phyloP scores from a whole-genome alignment of 2,888 invertebrate genomes.

The Chrysolina oricalcia region DNA sequence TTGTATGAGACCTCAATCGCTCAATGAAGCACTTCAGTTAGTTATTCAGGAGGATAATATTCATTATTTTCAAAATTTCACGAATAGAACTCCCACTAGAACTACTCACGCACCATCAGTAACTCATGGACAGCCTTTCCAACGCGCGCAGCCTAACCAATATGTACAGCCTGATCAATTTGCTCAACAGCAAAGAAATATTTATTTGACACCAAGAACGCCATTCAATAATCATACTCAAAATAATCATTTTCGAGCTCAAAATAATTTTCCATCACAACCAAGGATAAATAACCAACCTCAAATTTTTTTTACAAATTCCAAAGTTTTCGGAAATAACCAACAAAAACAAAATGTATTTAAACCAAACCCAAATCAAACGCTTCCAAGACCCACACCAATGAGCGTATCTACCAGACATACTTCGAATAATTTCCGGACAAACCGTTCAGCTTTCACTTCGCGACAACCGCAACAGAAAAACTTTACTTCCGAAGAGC shows the following conservation, averaged over 20 bases:
- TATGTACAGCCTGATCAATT: neutral
- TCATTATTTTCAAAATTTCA: slow-evolving; percentile 30
- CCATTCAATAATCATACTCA: slow-evolving; percentile 11
- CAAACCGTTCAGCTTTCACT: neutral
- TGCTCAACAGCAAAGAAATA: neutral
- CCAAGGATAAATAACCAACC: neutral
- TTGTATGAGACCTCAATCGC: slow-evolving; percentile 29
- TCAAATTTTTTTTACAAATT: neutral
- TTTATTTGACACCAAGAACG: neutral
- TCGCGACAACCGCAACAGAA: neutral
- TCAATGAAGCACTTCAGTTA: slow-evolving; percentile 26
- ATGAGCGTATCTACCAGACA: slow-evolving; percentile 6
- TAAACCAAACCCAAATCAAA: slow-evolving; percentile 23
- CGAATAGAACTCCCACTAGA: neutral
- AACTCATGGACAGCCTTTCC: neutral
- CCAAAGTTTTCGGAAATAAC: neutral
- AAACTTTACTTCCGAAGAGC: neutral
- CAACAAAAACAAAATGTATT: slow-evolving; percentile 15
- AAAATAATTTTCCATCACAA: slow-evolving; percentile 9
- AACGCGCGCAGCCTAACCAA: neutral
- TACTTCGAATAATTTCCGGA: neutral
- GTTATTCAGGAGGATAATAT: slow-evolving; percentile 34
- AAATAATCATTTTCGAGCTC: neutral
- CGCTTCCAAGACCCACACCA: slow-evolving; percentile 3
- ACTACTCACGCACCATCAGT: neutral